Evolutionary conservation across 2,888 invertebrate genomes (phyloP), one percentile per base, ranked within the genome.

Genomic region (Tipula unca): DNA sequence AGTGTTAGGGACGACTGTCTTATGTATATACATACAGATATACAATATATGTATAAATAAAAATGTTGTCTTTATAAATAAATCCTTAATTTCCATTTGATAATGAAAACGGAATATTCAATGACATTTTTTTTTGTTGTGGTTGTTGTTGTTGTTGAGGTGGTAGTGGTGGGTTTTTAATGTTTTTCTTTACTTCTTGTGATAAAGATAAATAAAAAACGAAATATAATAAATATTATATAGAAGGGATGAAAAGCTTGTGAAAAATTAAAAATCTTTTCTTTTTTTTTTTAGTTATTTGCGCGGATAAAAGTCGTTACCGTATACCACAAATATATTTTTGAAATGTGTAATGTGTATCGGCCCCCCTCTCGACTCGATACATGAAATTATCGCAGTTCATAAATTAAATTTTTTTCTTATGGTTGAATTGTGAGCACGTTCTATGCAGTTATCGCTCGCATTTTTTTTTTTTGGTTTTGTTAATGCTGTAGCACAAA

Each of bases 71-170:
- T 69, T 69, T 69, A 20, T 20, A 69, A 69, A 69, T 69, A 69
- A 69, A 69, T 69, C 69, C 69, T 69, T 48, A 25, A 25, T 69
- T 69, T 69, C 69, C 69, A 69, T 69, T 69, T 69, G 69, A 69
- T 69, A 69, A 69, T 69, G 69, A 69, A 69, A 69, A 69, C 69
- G 25, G 69, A 69, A 69, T 69, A 69, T 69, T 69, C 69, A 69
- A 25, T 69, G 69, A 25, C 69, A 69, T 25, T 69, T 8, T 54
- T 54, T 54, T 69, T 32, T 32, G 32, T 3, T 32, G 2, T 32
- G 2, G 4, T 32, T 32, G 17, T 54, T 54, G n/a, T 25, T 17
- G 48, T 54, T 3, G n/a, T 54, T 17, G 17, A 4, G 48, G 17
- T 17, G 48, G n/a, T 48, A 10, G 17, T 17, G 48, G 48, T n/a